Base-by-base conservation (phyloP, 1,140 invertebrate species). In the Pemphigus obesinymphae region DNA sequence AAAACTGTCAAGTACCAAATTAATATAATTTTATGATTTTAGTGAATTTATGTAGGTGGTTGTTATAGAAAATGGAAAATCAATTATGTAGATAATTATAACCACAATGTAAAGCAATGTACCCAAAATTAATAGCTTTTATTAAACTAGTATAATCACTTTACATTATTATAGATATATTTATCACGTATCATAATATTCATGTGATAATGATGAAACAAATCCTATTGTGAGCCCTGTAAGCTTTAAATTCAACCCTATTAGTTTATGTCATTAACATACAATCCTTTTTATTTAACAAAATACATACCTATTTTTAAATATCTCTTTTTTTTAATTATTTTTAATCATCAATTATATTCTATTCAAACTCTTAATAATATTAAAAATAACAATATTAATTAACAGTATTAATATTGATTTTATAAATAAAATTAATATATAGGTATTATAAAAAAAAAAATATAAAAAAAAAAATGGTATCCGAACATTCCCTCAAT, bases 71-170 rank as follows among this genome's bases (percentile, higher is more conserved):
- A 43, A 70, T 70, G 43, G 66, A 43, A 70, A 70, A 70, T 70
- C 13, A 70, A 70, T 70, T 26, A 70, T 70, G n/a, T 45, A 70
- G 37, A 70, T 45, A 70, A 70, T 70, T 70, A 45, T 70, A 45
- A 70, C 37, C 23, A 26, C 45, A 70, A 43, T 26, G 68, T 45
- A 70, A 17, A 70, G 68, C 68, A 43, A 70, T 45, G 23, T 45
- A 70, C 15, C 68, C 68, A 45, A 45, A 70, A 45, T 70, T 45
- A 70, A 45, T 45, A 23, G 23, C 37, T 45, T 70, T 70, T 26
- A 70, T 45, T 45, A 8, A 45, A 70, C 66, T 70, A 70, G 37
- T 70, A 31, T 40, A 70, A 70, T 70, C 11, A 15, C 15, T 70
- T 45, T 45, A 70, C 68, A 45, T 45, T 45, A 70, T 70, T 45